phyloP scores from a whole-genome alignment of 2,113 vertebrate species.

The Odocoileus virginianus region DNA sequence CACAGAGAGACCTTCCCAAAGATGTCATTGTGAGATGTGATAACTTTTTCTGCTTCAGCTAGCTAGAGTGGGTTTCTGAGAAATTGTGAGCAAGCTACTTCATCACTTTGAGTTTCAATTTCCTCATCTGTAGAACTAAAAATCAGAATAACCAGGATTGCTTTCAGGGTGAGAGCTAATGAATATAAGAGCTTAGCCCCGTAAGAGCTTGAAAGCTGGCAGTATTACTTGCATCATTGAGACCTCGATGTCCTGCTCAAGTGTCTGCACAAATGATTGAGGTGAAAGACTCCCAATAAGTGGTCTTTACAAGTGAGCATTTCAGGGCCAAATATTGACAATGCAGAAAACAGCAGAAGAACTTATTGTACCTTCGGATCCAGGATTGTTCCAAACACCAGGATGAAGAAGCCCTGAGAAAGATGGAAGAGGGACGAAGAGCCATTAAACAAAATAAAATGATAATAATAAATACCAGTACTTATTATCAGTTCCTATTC shows the following conservation, averaged over 20 bases:
- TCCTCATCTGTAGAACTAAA: neutral
- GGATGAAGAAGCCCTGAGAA: conserved; percentile 82
- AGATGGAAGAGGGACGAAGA: neutral
- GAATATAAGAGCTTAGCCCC: neutral
- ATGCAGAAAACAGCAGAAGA: neutral
- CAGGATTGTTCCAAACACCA: conserved; percentile 81
- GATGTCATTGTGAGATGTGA: neutral
- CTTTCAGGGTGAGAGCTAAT: neutral
- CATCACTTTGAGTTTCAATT: neutral
- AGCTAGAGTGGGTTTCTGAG: neutral
- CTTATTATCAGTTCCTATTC: neutral
- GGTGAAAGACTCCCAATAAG: neutral
- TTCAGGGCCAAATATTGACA: neutral
- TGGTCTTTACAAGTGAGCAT: neutral
- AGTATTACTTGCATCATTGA: neutral
- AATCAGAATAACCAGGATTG: neutral
- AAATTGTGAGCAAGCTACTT: neutral
- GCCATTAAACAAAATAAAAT: neutral
- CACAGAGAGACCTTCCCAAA: neutral
- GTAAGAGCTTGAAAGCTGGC: neutral
- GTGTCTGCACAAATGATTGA: neutral
- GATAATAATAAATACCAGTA: neutral
- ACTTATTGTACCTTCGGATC: conserved; percentile 79
- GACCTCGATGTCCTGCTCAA: neutral
- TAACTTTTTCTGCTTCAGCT: neutral